Evolutionary conservation across 2,888 invertebrate genomes (phyloP), one percentile per base, ranked within the genome.

Genomic region (Thyatira batis): DNA sequence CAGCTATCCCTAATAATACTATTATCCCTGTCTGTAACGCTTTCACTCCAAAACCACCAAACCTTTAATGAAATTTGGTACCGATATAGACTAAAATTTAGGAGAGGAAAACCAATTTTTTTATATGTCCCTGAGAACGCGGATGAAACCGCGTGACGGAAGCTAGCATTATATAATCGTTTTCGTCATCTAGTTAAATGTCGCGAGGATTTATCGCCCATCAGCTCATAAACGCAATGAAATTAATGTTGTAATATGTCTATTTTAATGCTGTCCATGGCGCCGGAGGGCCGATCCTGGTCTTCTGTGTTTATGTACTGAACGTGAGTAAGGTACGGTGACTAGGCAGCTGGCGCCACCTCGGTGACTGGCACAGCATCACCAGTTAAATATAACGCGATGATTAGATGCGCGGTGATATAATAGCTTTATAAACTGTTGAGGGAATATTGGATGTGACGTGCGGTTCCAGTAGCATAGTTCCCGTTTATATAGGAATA

Each of bases 201-300:
- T 57, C 59, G 63, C 63, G 27, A 45, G 53, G 57, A 59, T 56
- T 60, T 39, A 39, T 39, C 13, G 39, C 17, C 39, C 39, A 39
- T 39, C 39, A 39, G 13, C 11, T 0, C 33, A 61, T 63, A 62
- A 62, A 52, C 51, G 52, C 58, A 45, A 49, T 59, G 59, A 55
- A 61, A 61, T 60, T 62, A 61, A 65, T 67, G 55, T 53, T 56
- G 54, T 51, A 61, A 65, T 59, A 52, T 10, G 61, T 64, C 67
- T 67, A 67, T 67, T 63, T 67, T 67, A 65, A 61, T 58, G 52
- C 53, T 51, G 54, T 52, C 54, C 43, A 53, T 60, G 63, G 65
- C 63, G 61, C 57, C 61, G 57, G 8, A 17, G 39, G 39, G 39
- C 39, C 39, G 3, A 39, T 8, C 13, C 39, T 39, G 39, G 39